Evolutionary conservation across 2,113 vertebrate genomes (phyloP), one percentile per base, ranked within the genome.

Genomic region (Lagopus leucura): DNA sequence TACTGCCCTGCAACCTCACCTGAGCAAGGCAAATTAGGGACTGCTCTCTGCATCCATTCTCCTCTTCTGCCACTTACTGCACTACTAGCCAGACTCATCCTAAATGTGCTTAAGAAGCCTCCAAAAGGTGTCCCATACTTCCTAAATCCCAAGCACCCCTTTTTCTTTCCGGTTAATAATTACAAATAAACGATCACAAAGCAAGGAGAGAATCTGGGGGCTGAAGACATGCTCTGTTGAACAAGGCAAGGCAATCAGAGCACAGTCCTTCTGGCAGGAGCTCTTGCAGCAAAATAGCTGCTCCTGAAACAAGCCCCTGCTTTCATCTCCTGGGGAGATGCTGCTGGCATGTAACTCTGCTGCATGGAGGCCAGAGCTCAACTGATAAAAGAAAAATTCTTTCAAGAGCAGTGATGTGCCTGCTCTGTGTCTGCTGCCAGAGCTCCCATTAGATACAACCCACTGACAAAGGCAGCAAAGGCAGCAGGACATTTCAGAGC

Each of bases 201-300:
- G n/a, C 50, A 73, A 34, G 4, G n/a, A 71, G 48, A n/a, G 27
- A 15, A 71, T 25, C 9, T 11, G 2, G 4, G 30, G 64, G 25
- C 3, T 58, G 57, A 13, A 63, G 28, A 52, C 0, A 1, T 15
- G 43, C 36, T 90, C 38, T 74, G 63, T 65, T 57, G 36, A 77
- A 65, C 13, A 45, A 22, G n/a, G 74, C 43, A 28, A 19, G 24
- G 77, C 24, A 34, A 16, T 70, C 54, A 3, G 19, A 63, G 80
- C 79, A 43, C 40, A 82, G 54, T 20, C 83, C 5, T 45, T 11
- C 60, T 70, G 79, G 22, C 83, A 82, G 61, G 21, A 82, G 54
- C 63, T 20, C 67, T 32, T 14, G 34, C 65, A 78, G 92, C 78
- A 88, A 82, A 89, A 94, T 80, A 91, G 82, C 87, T 82, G 77